Evolutionary conservation across 2,888 invertebrate species (phyloP).

Genomic region (Coremacera marginata): DNA sequence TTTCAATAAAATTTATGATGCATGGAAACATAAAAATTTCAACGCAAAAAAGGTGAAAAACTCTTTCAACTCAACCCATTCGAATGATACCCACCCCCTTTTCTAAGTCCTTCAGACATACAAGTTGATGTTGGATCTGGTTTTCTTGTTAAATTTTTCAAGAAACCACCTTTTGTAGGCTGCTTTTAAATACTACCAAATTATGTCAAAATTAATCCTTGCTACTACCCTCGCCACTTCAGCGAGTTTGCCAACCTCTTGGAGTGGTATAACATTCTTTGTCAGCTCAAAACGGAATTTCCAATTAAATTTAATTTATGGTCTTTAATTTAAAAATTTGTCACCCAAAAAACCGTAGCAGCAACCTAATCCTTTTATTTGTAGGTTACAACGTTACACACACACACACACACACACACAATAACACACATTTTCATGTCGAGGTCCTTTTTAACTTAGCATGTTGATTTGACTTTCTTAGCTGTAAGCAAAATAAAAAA

Average conservation of each 20-base stretch:
- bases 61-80: background rate
- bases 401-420: too few relatives aligned
- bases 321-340: conserved; percentile 47
- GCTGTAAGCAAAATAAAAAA: background rate
- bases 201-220: background rate
- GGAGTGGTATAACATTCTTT: background rate
- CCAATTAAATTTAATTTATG: conserved; percentile 67
- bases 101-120: background rate
- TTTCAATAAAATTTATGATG: conserved; percentile 66
- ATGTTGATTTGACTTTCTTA: conserved; percentile 7
- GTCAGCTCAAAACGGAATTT: conserved; percentile 48
- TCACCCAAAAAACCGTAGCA: conserved; percentile 14
- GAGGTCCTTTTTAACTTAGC: conserved; percentile 25
- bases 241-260: background rate
- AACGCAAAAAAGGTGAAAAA: conserved; percentile 22
- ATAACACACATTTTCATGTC: conserved; percentile 12
- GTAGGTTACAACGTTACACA: conserved; percentile 1
- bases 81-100: background rate
- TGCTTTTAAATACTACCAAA: background rate
- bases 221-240: background rate
- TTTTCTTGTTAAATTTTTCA: background rate
- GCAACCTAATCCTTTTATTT: conserved; percentile 7
- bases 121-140: background rate
- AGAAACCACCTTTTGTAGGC: background rate
- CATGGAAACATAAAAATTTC: conserved; percentile 62